Evolutionary conservation across 1,140 invertebrate species (phyloP).

Genomic region (Epicauta chinensis): DNA sequence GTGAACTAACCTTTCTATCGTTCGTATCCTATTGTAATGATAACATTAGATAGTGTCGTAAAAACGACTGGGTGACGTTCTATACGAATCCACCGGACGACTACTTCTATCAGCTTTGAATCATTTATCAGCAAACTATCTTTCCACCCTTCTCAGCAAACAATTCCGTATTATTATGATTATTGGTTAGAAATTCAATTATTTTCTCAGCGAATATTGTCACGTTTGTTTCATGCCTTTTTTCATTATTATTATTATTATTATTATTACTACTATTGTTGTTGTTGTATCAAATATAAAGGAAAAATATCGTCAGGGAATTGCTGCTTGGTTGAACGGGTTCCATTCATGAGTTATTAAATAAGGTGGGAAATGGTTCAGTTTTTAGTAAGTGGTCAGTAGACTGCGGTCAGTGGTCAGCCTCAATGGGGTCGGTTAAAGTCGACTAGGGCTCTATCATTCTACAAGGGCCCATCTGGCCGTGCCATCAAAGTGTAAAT

Average conservation of each 20-base stretch:
- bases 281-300: conserved; percentile 2
- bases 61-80: conserved; percentile 18
- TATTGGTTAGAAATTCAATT: conserved; percentile 1
- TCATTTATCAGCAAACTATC: conserved; percentile 18
- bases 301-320: conserved; percentile 2
- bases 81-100: conserved; percentile 10
- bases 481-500: conserved; percentile 33
- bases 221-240: no score
- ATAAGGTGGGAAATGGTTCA: neutral
- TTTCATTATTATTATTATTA: no score
- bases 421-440: conserved; percentile 9
- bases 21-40: conserved; percentile 19
- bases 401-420: conserved; percentile 12
- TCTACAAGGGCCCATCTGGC: conserved; percentile 13
- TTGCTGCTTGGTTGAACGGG: no score
- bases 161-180: neutral
- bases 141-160: neutral
- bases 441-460: conserved; percentile 7
- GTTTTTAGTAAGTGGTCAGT: conserved; percentile 5
- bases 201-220: no score
- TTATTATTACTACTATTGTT: no score
- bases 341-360: no score
- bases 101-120: conserved; percentile 14
- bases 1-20: neutral
- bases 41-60: conserved; percentile 20